Base-by-base conservation (phyloP, 2,113 vertebrate species). In the Sitta europaea region DNA sequence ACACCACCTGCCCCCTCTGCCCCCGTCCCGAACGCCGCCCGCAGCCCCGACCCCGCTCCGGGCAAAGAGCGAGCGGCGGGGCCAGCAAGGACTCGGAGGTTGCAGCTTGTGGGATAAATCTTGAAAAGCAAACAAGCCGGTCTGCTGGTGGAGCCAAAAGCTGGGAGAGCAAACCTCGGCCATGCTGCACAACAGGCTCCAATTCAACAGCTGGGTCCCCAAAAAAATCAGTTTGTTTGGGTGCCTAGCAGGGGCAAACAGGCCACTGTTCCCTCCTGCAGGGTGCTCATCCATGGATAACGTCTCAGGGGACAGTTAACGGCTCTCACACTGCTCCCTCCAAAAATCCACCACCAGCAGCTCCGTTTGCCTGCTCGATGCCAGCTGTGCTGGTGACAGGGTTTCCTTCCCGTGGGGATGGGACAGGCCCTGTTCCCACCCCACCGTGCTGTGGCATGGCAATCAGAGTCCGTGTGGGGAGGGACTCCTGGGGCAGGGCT, bases 351-450 rank as follows among this genome's bases (percentile, higher is more conserved):
- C 19, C 7, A 1, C 0, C 10, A 1, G 7, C 3, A 2, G 25
- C 33, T 35, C 58, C 59, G 0, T n/a, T 3, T 54, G 15, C 31
- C 48, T 11, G n/a, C 24, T 43, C 0, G 0, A 0, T 16, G 23
- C 35, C 3, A 1, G 4, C 43, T 14, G 18, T 36, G 27, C 23
- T 0, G 0, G 22, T 4, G 55, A 4, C 48, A 65, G 62, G 9
- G 38, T 7, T 87, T 42, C 50, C 25, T 12, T 35, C 47, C 58
- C 42, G 5, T 0, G 1, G 24, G 5, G 9, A 14, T 0, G 18
- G 66, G 25, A 31, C 61, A 75, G 57, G 42, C 28, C 14, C 62
- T 9, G 10, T 4, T 47, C 77, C 47, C 3, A 0, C 6, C 14
- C 21, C 24, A 1, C 9, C 1, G 1, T 5, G 6, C n/a, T 27